Evolutionary conservation across 2,797 vertebrate genomes (phyloP).

Genomic region (Crocidura indochinensis): DNA sequence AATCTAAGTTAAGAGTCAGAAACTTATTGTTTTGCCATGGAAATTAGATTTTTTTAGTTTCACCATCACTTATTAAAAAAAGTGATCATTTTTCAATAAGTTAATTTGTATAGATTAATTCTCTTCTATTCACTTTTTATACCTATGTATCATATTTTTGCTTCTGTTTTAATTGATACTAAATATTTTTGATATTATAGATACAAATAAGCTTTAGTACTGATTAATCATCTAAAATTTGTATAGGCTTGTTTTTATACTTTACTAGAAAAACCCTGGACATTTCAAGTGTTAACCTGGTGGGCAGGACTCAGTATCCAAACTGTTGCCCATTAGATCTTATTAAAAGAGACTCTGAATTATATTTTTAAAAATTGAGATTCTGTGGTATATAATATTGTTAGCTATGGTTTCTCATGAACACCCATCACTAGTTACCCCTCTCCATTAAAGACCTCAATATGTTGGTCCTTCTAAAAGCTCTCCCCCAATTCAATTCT

Average conservation of each 20-base stretch:
- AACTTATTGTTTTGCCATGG: conserved; percentile 13
- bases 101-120: conserved; percentile 40
- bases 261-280: conserved; percentile 32
- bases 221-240: background rate
- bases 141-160: conserved; percentile 2
- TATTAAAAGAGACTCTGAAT: background rate
- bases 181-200: conserved; percentile 42
- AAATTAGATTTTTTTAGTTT: conserved; percentile 26
- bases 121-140: conserved; percentile 15
- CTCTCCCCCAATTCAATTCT: too few relatives aligned
- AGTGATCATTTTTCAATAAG: background rate
- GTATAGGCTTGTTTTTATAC: conserved; percentile 34
- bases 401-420: too few relatives aligned
- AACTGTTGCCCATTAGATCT: background rate
- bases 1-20: background rate
- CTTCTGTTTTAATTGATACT: background rate
- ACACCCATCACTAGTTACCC: too few relatives aligned
- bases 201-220: conserved; percentile 21
- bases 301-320: background rate
- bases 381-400: too few relatives aligned
- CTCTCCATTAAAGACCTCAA: too few relatives aligned
- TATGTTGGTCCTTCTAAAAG: too few relatives aligned
- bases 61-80: conserved; percentile 19
- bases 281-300: background rate
- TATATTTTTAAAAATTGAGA: background rate